Evolutionary conservation across 2,113 vertebrate genomes (phyloP).

Genomic region (Pelvicachromis taeniatus): DNA sequence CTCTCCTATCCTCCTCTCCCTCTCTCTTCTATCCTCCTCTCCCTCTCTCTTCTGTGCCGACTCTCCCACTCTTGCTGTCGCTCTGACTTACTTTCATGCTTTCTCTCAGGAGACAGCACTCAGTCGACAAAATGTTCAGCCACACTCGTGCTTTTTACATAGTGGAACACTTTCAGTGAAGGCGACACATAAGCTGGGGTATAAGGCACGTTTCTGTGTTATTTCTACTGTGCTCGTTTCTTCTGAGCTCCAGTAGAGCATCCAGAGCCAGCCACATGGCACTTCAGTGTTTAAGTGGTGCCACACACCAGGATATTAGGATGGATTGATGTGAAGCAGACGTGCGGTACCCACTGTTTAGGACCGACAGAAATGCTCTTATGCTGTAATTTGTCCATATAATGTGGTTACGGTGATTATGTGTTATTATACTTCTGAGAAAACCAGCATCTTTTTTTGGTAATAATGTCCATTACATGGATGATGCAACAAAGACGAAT

Average conservation of each 20-base stretch:
- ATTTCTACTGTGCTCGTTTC: not conserved
- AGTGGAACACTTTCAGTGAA: not conserved
- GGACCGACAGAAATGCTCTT: not conserved
- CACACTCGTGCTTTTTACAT: not conserved
- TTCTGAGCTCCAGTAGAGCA: not conserved
- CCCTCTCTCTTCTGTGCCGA: not conserved
- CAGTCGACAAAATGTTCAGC: constrained; percentile 9
- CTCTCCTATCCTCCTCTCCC: not conserved
- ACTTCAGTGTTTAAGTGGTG: constrained; percentile 14
- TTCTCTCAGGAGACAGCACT: not conserved
- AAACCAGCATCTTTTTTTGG: constrained; percentile 13
- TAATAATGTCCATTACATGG: constrained; percentile 18
- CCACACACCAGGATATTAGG: constrained; percentile 24
- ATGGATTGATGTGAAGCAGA: constrained; percentile 2
- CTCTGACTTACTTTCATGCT: not conserved
- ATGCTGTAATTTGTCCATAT: constrained; percentile 21
- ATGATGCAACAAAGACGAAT: not conserved
- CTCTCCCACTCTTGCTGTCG: not conserved
- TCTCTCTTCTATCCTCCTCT: not conserved
- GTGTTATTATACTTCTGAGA: constrained; percentile 19
- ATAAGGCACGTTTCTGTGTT: constrained; percentile 14
- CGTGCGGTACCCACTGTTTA: not conserved
- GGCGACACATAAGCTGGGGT: not conserved
- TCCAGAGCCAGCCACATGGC: not conserved
- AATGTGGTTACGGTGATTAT: constrained; percentile 13